phyloP scores from a whole-genome alignment of 1,140 invertebrate species.

The Drosophila virilis region DNA sequence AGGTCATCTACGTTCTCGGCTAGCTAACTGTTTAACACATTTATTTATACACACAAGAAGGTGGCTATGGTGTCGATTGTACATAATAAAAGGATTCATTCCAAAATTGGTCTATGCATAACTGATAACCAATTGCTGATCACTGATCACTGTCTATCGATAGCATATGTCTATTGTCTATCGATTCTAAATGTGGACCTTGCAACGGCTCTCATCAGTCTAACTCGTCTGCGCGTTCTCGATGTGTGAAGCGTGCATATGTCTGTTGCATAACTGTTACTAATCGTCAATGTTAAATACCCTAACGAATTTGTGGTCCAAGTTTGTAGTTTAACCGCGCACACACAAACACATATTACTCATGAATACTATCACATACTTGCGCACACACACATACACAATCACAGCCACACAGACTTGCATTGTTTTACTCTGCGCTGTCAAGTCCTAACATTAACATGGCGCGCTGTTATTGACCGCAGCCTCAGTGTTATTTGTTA shows the following conservation, averaged over 20 bases:
- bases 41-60: background rate
- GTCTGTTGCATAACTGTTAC: conserved; percentile 6
- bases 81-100: conserved; percentile 2
- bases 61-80: conserved; percentile 7
- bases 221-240: conserved; percentile 5
- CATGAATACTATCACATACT: conserved; percentile 1
- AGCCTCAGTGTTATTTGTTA: conserved; percentile 18
- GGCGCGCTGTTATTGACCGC: conserved; percentile 16
- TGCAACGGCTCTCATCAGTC: background rate
- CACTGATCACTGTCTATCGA: background rate
- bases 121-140: conserved; percentile 6
- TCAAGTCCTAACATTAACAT: conserved; percentile 20
- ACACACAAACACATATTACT: background rate
- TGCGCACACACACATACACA: background rate
- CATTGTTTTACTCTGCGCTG: conserved; percentile 15
- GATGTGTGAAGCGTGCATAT: background rate
- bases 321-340: conserved; percentile 18
- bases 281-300: conserved; percentile 11
- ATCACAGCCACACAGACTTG: conserved; percentile 5
- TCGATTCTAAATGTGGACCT: background rate
- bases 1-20: background rate
- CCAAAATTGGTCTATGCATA: background rate
- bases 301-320: conserved; percentile 17
- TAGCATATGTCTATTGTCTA: background rate
- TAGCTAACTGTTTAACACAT: background rate